A percentile compares a stretch with the other conserved stretches of the same genome.
phyloP scores from a whole-genome alignment of 2,888 invertebrate species.

The Choristoneura rosaceana region DNA sequence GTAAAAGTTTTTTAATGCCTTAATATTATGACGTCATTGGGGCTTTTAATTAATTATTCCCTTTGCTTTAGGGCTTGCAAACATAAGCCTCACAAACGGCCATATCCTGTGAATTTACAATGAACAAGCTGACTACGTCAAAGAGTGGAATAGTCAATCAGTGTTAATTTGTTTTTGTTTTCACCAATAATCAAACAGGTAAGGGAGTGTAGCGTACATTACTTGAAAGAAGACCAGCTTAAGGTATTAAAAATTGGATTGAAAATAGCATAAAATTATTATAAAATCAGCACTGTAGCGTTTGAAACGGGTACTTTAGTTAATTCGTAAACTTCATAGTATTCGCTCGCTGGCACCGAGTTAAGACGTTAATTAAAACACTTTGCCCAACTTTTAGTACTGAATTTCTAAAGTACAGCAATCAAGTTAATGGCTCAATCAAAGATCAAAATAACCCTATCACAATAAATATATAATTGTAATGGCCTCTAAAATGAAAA shows the following conservation, averaged over 20 bases:
- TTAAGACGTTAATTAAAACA: constrained; percentile 84
- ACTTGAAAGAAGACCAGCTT: constrained; percentile 7
- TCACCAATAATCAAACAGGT: not conserved
- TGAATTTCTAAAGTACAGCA: constrained; percentile 81
- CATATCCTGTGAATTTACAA: not conserved
- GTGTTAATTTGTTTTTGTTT: not conserved
- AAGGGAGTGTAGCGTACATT: not conserved
- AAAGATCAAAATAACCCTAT: constrained; percentile 81
- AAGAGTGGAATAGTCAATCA: not conserved
- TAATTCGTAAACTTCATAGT: constrained; percentile 82
- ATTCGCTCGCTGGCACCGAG: constrained; percentile 72
- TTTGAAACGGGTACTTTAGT: constrained; percentile 75
- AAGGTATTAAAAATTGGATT: constrained; percentile 44
- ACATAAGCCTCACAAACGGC: not conserved
- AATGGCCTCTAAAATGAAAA: constrained; percentile 58
- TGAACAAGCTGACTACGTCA: not conserved
- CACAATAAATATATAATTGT: constrained; percentile 72
- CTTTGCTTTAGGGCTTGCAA: not conserved
- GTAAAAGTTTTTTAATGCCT: not conserved
- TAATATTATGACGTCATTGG: not conserved
- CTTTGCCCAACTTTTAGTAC: constrained; percentile 81
- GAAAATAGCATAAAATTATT: constrained; percentile 60
- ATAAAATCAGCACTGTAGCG: constrained; percentile 65
- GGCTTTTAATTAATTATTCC: not conserved
- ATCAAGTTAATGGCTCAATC: constrained; percentile 81